A percentile compares a stretch with the other conserved stretches of the same genome.
Conservation (phyloP, 2,797 vertebrate genomes). For the Helicolenus hilgendorfi region DNA sequence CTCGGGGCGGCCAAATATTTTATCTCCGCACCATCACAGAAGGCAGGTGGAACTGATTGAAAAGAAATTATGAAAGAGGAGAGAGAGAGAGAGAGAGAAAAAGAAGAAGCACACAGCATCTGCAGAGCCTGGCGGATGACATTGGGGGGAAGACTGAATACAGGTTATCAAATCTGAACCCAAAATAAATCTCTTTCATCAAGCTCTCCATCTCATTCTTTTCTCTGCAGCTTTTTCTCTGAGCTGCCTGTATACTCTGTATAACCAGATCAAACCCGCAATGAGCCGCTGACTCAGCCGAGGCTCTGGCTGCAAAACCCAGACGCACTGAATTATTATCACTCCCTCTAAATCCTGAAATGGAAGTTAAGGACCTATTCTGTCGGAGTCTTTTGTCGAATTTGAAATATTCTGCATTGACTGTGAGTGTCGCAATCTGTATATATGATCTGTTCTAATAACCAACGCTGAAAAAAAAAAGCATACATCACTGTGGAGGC, state of each 20-base stretch:
- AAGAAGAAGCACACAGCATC: constrained; percentile 61
- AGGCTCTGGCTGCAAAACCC: constrained; percentile 41
- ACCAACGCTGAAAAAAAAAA: not conserved
- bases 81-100: not conserved
- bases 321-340: constrained; percentile 46
- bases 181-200: constrained; percentile 88
- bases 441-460: not conserved
- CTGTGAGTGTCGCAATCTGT: not conserved
- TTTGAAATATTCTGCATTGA: constrained; percentile 10
- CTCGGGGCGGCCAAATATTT: constrained; percentile 76
- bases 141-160: constrained; percentile 77
- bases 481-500: not conserved
- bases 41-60: constrained; percentile 87
- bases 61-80: constrained; percentile 86
- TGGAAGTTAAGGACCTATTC: constrained; percentile 27
- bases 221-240: constrained; percentile 45
- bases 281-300: constrained; percentile 69
- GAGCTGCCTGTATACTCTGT: constrained; percentile 51
- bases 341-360: constrained; percentile 34
- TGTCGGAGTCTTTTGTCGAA: not conserved
- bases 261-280: constrained; percentile 69
- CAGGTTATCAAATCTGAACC: constrained; percentile 86
- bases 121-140: constrained; percentile 71
- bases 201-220: constrained; percentile 71
- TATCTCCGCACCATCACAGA: constrained; percentile 75